Base-by-base conservation (phyloP, 2,888 invertebrate genomes). In the Eristalis pertinax region DNA sequence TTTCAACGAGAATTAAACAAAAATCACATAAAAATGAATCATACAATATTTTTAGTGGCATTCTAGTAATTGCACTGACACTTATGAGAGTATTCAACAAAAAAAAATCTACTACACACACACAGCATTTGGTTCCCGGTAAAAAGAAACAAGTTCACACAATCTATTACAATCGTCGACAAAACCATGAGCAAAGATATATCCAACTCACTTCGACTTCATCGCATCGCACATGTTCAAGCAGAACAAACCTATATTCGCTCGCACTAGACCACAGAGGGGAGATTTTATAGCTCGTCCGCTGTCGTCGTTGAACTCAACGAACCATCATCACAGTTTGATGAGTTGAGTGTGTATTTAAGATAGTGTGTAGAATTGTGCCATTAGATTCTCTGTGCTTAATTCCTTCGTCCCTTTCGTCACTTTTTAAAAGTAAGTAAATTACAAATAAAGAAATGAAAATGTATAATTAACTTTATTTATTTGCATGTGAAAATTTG, bases 301-400 rank as follows among this genome's bases (percentile, higher is more conserved):
- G 81, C 81, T 83, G 84, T 80, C 87, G 83, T 82, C 81, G 86
- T 84, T 87, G 84, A 84, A 87, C 87, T 87, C 76, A 87, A 87
- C 84, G 84, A 84, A 84, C 73, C 79, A 76, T 87, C 84, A 79
- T 79, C 87, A 50, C 73, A 87, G 79, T 87, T 79, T 87, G 80
- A 87, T 87, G 87, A 89, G 90, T 89, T 87, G 87, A 89, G 90
- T 89, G 89, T 89, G 84, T 89, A 86, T 89, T 89, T 88, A 89
- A 89, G 88, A 89, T 89, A 89, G 90, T 89, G 90, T 89, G 90
- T 90, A 90, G 90, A 90, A 89, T 89, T 90, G 89, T 89, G 89
- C 90, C 89, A 90, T 90, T 89, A 88, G 83, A 84, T 84, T 88
- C 78, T 89, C 89, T 89, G 90, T 90, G 89, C 88, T 90, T 89